phyloP scores from a whole-genome alignment of 2,113 vertebrate species.

The Eleginops maclovinus region DNA sequence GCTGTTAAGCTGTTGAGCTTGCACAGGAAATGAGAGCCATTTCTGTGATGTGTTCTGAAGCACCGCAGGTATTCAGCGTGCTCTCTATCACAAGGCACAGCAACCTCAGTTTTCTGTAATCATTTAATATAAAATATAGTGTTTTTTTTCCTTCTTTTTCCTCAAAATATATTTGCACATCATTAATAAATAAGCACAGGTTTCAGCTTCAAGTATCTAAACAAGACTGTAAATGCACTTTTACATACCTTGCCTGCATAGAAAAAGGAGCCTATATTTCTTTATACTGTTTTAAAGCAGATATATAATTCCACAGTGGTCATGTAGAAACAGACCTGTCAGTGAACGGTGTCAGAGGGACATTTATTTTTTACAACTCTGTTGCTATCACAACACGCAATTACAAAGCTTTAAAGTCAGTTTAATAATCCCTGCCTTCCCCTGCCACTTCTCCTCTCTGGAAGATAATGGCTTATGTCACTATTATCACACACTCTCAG shows the following conservation, averaged over 20 bases:
- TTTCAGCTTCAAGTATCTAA: background rate
- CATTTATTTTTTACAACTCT: background rate
- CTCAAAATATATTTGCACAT: background rate
- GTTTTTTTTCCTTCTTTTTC: background rate
- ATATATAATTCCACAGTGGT: background rate
- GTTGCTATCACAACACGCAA: background rate
- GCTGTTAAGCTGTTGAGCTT: background rate
- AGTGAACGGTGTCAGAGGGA: background rate
- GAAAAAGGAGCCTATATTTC: background rate
- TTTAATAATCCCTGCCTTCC: background rate
- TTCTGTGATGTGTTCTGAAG: background rate
- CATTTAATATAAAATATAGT: background rate
- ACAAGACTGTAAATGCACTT: too few relatives aligned
- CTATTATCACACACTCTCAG: slow-evolving; percentile 10
- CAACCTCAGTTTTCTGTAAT: slow-evolving; percentile 2
- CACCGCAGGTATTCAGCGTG: too few relatives aligned
- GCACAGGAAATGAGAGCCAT: background rate
- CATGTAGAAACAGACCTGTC: background rate
- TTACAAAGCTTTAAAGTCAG: background rate
- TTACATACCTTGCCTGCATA: background rate
- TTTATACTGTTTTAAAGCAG: background rate
- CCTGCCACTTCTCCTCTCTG: slow-evolving; percentile 1
- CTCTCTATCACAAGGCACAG: background rate
- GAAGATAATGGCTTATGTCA: slow-evolving; percentile 11
- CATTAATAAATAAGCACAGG: background rate